Conservation (phyloP, 2,113 vertebrate genomes). For the Callipepla californica region DNA sequence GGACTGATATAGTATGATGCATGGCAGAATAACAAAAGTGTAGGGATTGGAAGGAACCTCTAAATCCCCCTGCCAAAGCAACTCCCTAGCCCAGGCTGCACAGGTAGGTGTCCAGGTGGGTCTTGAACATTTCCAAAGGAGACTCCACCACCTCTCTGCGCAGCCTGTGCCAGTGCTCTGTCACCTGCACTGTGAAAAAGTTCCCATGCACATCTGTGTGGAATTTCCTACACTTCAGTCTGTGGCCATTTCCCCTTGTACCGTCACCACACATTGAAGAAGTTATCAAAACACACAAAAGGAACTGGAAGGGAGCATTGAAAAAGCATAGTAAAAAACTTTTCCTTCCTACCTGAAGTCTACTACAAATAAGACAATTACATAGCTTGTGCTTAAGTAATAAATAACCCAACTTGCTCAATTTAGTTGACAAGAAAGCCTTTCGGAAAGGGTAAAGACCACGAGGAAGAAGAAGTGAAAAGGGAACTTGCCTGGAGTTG, state of each 20-base stretch:
- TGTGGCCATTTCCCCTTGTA: too few species aligned
- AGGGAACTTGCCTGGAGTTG: constrained; percentile 91
- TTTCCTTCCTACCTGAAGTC: not conserved
- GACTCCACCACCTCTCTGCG: too few species aligned
- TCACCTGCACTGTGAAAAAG: too few species aligned
- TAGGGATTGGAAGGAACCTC: too few species aligned
- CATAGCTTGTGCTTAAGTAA: accelerated
- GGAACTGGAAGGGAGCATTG: not conserved
- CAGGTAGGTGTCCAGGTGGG: too few species aligned
- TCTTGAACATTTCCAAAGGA: too few species aligned
- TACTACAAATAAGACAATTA: not conserved
- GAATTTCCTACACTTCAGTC: too few species aligned
- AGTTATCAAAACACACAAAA: not conserved
- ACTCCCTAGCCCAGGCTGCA: too few species aligned
- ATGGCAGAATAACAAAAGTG: not conserved
- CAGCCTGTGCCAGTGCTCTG: too few species aligned
- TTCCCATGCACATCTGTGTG: too few species aligned
- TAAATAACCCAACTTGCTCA: not conserved
- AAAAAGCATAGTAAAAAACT: not conserved
- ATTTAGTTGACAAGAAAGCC: not conserved
- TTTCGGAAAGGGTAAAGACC: not conserved
- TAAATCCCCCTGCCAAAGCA: too few species aligned
- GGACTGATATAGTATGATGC: accelerated
- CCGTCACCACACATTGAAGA: too few species aligned
- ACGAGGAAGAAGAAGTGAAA: not conserved